A percentile compares a stretch with the other conserved stretches of the same genome.
These are phyloP conservation scores for Pogonognathellus flavescens DNA, from an alignment of 1,140 invertebrate genomes.

Conservation along the genomic window DNA sequence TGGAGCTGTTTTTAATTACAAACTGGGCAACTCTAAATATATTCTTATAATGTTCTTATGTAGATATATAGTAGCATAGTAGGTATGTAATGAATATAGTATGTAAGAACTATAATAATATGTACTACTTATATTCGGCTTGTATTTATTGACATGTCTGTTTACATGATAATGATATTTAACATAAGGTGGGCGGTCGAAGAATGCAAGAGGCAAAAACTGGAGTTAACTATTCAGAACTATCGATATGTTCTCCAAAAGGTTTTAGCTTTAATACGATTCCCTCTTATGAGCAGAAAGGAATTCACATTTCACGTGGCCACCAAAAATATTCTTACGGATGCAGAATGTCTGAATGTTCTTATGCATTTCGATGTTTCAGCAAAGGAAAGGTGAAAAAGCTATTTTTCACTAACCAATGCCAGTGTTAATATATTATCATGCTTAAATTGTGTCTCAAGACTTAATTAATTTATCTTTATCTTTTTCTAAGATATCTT, in stretches of 20 bases:
- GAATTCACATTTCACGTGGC: slow-evolving; percentile 60
- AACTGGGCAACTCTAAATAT: too few species aligned
- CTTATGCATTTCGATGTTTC: slow-evolving; percentile 56
- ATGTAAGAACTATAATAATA: too few species aligned
- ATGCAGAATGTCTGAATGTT: slow-evolving; percentile 57
- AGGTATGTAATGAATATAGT: too few species aligned
- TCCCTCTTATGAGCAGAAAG: slow-evolving; percentile 55
- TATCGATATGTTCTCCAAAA: slow-evolving; percentile 52
- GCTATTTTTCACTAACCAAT: too few species aligned
- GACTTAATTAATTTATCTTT: too few species aligned
- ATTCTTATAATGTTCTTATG: neutral
- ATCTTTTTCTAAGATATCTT: neutral
- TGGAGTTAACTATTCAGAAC: slow-evolving; percentile 52
- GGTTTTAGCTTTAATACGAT: slow-evolving; percentile 54
- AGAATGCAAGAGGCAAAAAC: slow-evolving; percentile 58
- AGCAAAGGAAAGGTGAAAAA: slow-evolving; percentile 54
- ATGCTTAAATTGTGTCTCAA: too few species aligned
- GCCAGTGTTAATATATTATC: too few species aligned
- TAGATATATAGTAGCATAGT: neutral
- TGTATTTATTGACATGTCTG: neutral
- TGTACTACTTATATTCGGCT: neutral
- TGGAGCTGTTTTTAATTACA: too few species aligned
- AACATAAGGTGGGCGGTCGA: slow-evolving; percentile 55
- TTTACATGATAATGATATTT: neutral
- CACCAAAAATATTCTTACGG: slow-evolving; percentile 55